Evolutionary conservation across 2,888 invertebrate genomes (phyloP).

Genomic region (Linhomoeus sp.): DNA sequence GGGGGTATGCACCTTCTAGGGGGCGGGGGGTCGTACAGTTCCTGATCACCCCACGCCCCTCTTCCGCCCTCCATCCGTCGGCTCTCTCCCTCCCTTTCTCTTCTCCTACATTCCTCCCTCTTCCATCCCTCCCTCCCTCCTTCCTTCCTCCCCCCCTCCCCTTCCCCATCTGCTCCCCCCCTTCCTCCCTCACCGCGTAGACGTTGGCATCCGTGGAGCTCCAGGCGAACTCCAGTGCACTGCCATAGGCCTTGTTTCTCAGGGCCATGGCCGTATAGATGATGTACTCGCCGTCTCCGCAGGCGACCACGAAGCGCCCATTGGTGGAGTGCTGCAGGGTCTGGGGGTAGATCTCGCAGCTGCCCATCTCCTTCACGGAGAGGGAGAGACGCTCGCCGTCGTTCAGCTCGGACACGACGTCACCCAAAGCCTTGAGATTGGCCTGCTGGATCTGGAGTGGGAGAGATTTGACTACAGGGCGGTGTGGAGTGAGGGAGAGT

Average conservation of each 20-base stretch:
- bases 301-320: slow-evolving; percentile 69
- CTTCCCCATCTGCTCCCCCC: too few species aligned
- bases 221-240: slow-evolving; percentile 98
- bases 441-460: slow-evolving; percentile 12
- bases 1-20: too few species aligned
- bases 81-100: too few species aligned
- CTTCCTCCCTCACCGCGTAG: slow-evolving; percentile 36
- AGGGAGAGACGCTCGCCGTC: slow-evolving; percentile 83
- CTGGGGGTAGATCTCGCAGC: slow-evolving; percentile 97
- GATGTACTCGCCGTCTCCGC: slow-evolving; percentile 98
- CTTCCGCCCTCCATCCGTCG: too few species aligned
- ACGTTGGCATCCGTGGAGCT: slow-evolving; percentile 86
- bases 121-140: too few species aligned
- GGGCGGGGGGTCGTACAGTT: too few species aligned
- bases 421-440: slow-evolving; percentile 20
- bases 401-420: slow-evolving; percentile 38
- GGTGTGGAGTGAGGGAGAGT: too few species aligned
- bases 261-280: slow-evolving; percentile 99
- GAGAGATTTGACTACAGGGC: too few species aligned
- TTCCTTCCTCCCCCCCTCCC: too few species aligned
- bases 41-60: too few species aligned
- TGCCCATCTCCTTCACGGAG: slow-evolving; percentile 93
- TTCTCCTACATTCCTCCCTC: too few species aligned
- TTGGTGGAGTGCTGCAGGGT: slow-evolving; percentile 95
- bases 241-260: slow-evolving; percentile 90